Percentiles rank a stretch among this genome's conserved stretches.
Conservation (phyloP, 2,797 vertebrate genomes). For the Benthosema pterotum region DNA sequence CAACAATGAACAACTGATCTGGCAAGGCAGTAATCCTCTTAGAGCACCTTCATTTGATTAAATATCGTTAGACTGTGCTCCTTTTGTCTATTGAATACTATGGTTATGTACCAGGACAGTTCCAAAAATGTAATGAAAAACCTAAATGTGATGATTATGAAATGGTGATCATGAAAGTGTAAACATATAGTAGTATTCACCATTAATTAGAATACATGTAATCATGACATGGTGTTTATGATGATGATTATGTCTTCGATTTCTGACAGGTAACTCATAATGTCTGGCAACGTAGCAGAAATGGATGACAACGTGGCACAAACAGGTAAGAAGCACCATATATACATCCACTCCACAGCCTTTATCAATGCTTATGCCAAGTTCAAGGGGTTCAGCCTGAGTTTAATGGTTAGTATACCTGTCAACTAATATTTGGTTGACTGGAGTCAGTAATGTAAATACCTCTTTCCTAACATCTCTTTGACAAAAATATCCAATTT, state of each 20-base stretch:
- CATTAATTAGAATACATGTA: background rate
- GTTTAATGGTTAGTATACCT: no score
- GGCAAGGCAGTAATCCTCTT: slow-evolving; percentile 80
- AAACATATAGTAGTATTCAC: no score
- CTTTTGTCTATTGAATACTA: slow-evolving; percentile 8
- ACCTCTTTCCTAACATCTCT: no score
- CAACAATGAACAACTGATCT: slow-evolving; percentile 56
- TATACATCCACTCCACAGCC: background rate
- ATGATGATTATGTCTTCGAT: slow-evolving; percentile 8
- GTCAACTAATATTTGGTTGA: no score
- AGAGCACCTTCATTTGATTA: slow-evolving; percentile 74
- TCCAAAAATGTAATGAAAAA: slow-evolving; percentile 12
- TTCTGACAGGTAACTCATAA: slow-evolving; percentile 48
- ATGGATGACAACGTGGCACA: slow-evolving; percentile 85
- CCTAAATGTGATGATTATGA: no score
- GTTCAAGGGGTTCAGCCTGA: no score
- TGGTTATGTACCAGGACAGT: background rate
- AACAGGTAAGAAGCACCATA: slow-evolving; percentile 84
- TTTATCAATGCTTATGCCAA: background rate
- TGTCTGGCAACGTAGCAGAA: slow-evolving; percentile 80
- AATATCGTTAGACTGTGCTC: slow-evolving; percentile 34
- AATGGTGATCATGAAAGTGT: no score
- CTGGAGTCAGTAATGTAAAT: no score
- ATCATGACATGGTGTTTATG: background rate
- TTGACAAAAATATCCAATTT: no score